These are phyloP conservation scores for Polymixis flavicincta DNA, from an alignment of 2,888 invertebrate genomes.

Conservation along the genomic window DNA sequence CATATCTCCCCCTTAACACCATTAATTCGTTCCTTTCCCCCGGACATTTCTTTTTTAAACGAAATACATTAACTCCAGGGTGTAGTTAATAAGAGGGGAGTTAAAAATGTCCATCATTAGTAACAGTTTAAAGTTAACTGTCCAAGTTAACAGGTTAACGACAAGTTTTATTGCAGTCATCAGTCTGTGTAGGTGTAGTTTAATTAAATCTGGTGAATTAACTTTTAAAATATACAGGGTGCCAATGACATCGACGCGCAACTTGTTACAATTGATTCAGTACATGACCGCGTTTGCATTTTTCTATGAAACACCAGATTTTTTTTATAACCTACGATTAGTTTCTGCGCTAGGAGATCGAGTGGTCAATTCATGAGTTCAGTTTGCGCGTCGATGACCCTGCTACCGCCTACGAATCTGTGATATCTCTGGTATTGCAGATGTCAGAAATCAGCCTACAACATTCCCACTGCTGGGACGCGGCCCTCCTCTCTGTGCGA, in stretches of 20 bases:
- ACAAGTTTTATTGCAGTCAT: conserved; percentile 50
- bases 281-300: no score
- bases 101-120: conserved; percentile 57
- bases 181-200: conserved; percentile 34
- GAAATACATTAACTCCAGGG: conserved; percentile 41
- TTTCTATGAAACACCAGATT: no score
- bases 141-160: conserved; percentile 52
- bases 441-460: neutral
- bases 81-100: conserved; percentile 32
- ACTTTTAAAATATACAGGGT: neutral
- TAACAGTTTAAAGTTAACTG: conserved; percentile 52
- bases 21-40: conserved; percentile 15
- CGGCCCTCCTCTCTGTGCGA: neutral
- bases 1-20: neutral
- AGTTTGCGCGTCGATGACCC: no score
- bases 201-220: conserved; percentile 31
- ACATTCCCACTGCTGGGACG: no score
- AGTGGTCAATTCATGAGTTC: no score
- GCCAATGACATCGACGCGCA: no score
- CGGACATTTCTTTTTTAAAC: conserved; percentile 37
- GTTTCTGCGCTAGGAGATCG: no score
- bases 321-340: no score
- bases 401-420: no score
- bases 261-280: no score
- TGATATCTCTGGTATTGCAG: no score